Evolutionary conservation across 92 coral and sea anemone genomes (phyloP).

Genomic region (Porites evermanni): DNA sequence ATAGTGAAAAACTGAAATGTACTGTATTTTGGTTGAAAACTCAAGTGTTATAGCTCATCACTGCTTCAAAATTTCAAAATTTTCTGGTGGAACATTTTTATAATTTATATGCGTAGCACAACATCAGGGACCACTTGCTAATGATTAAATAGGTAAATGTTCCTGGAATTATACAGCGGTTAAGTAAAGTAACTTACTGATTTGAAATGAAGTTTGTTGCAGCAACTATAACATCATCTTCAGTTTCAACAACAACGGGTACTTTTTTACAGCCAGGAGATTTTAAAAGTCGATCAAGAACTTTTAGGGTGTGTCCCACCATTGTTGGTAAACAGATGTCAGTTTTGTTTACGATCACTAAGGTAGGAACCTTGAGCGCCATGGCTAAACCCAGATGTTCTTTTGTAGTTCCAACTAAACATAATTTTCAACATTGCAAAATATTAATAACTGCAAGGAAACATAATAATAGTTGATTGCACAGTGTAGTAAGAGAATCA

Average conservation of each 20-base stretch:
- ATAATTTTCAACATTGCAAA: not conserved
- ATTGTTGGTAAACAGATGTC: constrained; percentile 80
- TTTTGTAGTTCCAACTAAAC: constrained; percentile 93
- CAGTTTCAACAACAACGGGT: constrained; percentile 74
- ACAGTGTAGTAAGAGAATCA: no score
- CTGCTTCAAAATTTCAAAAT: no score
- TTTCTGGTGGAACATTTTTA: no score
- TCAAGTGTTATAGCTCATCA: no score
- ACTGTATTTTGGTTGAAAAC: no score
- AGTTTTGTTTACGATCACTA: constrained; percentile 91
- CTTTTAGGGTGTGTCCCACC: constrained; percentile 74
- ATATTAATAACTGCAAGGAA: not conserved
- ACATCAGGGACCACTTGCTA: no score
- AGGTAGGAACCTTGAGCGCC: constrained; percentile 97
- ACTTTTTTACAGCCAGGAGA: constrained; percentile 97
- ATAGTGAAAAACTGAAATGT: no score
- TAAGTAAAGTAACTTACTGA: constrained; percentile 68
- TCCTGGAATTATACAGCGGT: not conserved
- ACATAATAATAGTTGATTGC: no score
- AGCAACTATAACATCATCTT: constrained; percentile 93
- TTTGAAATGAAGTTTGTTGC: constrained; percentile 85
- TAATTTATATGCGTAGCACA: no score
- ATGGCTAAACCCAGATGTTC: constrained; percentile 95
- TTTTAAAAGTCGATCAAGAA: constrained; percentile 91
- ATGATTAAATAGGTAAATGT: no score